These are phyloP conservation scores for Mormyrus iriodes DNA, from an alignment of 2,113 vertebrate genomes.

Conservation along the genomic window DNA sequence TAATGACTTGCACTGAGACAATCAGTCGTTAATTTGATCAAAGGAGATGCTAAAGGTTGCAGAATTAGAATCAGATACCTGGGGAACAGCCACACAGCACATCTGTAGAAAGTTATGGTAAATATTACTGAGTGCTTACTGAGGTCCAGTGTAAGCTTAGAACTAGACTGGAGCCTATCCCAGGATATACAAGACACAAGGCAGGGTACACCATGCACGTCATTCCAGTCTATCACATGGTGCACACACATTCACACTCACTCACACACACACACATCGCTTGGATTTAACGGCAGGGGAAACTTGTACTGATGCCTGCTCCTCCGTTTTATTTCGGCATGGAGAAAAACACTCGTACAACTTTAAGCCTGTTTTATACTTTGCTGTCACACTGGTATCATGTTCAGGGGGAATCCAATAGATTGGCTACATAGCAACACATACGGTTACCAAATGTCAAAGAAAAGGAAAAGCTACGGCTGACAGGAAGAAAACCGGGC, in stretches of 20 bases:
- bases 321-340: neutral
- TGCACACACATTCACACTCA: neutral
- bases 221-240: neutral
- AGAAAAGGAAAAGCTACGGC: neutral
- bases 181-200: neutral
- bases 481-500: neutral
- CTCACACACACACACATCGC: neutral
- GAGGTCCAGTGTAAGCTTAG: neutral
- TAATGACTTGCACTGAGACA: neutral
- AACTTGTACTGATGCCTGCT: neutral
- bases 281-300: neutral
- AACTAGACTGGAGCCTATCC: neutral
- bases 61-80: neutral
- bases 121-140: neutral
- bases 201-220: neutral
- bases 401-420: neutral
- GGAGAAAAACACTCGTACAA: neutral
- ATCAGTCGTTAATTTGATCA: neutral
- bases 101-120: neutral
- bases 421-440: neutral
- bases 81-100: neutral
- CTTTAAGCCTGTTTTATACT: neutral
- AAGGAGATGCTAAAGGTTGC: neutral
- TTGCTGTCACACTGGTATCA: neutral
- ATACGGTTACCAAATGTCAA: neutral